Evolutionary conservation across 2,113 vertebrate species (phyloP), one percentile per base, ranked within the genome.

Genomic region (Noturus placidus): DNA sequence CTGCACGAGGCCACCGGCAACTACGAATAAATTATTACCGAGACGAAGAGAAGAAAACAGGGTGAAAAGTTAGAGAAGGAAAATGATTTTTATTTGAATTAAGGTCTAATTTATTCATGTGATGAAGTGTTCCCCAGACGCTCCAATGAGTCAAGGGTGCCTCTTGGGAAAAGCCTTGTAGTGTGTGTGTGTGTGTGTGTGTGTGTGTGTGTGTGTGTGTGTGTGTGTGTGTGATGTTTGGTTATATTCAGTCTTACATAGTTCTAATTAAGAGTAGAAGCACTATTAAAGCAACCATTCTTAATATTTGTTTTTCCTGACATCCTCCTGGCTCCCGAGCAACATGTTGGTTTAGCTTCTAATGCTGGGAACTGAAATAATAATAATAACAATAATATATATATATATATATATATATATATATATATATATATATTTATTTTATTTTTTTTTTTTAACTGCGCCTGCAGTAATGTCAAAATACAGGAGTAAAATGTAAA

Each of bases 71-170:
- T 52, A 72, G 89, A 89, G 90, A 91, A 86, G 93, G 93, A 93
- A 93, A 93, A 93, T 91, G 91, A 94, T 95, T 95, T 52, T 95
- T 92, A 93, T 91, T 89, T 91, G 91, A 93, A 95, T 93, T 93
- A 95, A 93, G 91, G 92, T 93, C 93, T 95, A 94, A 95, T 95
- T 94, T 96, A 95, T 95, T 95, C 92, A 22, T 94, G 92, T 95
- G 94, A 95, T 95, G 93, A 94, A 95, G 93, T 94, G 94, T 93
- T 95, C 95, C 95, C 95, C 89, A 94, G 95, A 94, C 93, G 91
- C 92, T 93, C 80, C 92, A 94, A 93, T 93, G 93, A 95, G 93
- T 94, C 92, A 92, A 92, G 92, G 90, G 90, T 88, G 87, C 94
- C 94, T 94, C 93, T 91, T 86, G 92, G 93, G 93, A 94, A 91